Evolutionary conservation across 2,797 vertebrate genomes (phyloP).

Genomic region (Spinus pinus): DNA sequence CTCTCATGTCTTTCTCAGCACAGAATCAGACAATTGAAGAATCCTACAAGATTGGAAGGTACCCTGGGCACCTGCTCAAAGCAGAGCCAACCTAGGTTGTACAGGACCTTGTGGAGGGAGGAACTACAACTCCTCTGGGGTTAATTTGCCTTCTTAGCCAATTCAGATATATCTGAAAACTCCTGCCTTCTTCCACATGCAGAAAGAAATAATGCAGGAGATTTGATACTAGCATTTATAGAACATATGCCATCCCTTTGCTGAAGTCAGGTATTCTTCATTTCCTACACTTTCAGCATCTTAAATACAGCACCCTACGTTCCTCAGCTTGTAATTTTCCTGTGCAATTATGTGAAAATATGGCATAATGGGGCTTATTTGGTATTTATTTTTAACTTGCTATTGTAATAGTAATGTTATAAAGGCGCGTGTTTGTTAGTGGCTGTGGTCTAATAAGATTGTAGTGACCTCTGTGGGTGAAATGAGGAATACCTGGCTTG

Average conservation of each 20-base stretch:
- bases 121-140: not conserved
- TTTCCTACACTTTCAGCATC: not conserved
- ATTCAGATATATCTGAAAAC: not conserved
- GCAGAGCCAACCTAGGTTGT: not conserved
- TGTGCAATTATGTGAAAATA: not conserved
- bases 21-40: not conserved
- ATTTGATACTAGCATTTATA: not conserved
- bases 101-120: not conserved
- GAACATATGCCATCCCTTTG: not conserved
- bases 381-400: not conserved
- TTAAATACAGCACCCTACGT: not conserved
- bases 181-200: not conserved
- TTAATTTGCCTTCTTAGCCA: not conserved
- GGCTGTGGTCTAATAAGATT: not conserved
- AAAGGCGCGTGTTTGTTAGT: not conserved
- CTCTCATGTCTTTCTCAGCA: not conserved
- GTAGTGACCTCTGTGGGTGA: conserved; percentile 27
- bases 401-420: not conserved
- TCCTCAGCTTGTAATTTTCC: not conserved
- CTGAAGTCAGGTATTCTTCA: not conserved
- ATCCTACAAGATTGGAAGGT: not conserved
- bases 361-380: not conserved
- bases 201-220: not conserved
- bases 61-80: not conserved
- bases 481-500: not conserved